phyloP scores from a whole-genome alignment of 37 sponge, comb jelly and placozoan species.

The Aphrocallistes beatrix region DNA sequence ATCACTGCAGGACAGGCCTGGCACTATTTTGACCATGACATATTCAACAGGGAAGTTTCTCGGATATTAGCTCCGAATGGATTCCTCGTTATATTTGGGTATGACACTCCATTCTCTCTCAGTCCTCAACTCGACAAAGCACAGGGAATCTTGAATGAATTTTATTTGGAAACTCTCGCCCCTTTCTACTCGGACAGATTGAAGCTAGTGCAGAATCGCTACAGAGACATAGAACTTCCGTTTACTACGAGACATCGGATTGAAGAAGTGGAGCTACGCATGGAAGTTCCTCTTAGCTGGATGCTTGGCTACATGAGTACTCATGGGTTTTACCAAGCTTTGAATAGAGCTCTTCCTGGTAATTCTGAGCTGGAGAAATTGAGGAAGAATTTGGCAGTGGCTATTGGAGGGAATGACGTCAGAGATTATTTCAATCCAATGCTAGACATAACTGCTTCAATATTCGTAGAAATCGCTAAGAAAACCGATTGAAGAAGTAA shows the following conservation, averaged over 20 bases:
- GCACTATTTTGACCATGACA: not conserved
- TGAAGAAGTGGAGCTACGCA: not conserved
- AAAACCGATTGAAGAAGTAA: too few relatives aligned
- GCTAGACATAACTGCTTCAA: not conserved
- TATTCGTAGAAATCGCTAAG: not conserved
- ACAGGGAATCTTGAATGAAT: not conserved
- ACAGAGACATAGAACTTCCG: not conserved
- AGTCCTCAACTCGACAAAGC: not conserved
- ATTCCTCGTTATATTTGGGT: not conserved
- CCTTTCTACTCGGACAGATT: not conserved
- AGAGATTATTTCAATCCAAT: not conserved
- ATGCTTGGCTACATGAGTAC: not conserved
- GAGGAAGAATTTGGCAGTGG: not conserved
- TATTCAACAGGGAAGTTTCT: not conserved
- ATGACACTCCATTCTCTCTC: not conserved
- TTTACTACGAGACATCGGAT: not conserved
- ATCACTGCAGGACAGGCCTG: conserved; percentile 9
- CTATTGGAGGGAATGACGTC: not conserved
- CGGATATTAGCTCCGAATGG: not conserved
- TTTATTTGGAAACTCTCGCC: not conserved
- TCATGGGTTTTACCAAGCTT: not conserved
- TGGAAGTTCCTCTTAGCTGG: not conserved
- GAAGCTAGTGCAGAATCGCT: not conserved
- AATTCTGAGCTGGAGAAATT: not conserved
- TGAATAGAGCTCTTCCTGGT: not conserved